Percentiles rank a stretch among this genome's conserved stretches.
Conservation (phyloP, 1,140 invertebrate genomes). For the Meloidogyne floridensis region DNA sequence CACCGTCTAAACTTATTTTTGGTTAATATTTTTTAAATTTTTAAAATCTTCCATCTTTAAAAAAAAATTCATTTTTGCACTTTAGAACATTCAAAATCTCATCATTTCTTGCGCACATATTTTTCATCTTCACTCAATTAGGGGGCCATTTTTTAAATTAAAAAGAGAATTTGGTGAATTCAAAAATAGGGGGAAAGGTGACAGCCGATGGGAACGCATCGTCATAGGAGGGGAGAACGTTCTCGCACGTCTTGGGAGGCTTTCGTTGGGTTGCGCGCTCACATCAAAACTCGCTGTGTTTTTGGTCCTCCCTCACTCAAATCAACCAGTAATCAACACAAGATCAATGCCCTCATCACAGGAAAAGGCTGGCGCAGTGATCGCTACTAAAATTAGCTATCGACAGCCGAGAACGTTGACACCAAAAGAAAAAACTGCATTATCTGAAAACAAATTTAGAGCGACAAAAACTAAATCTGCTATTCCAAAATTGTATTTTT, state of each 20-base stretch:
- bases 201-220: background rate
- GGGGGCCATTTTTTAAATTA: constrained; percentile 2
- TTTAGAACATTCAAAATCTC: background rate
- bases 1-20: no score
- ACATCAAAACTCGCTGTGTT: background rate
- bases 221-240: background rate
- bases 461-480: background rate
- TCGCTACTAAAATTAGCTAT: constrained; percentile 6
- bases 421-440: constrained; percentile 8
- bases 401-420: background rate
- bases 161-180: constrained; percentile 2
- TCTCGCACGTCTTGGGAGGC: background rate
- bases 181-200: background rate
- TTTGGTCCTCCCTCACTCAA: background rate
- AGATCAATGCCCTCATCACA: background rate
- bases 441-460: background rate
- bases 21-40: no score
- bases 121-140: background rate
- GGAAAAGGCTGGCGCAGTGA: background rate
- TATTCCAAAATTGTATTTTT: background rate
- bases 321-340: background rate
- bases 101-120: background rate
- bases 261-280: background rate
- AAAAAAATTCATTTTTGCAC: background rate
- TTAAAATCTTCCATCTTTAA: background rate